phyloP scores from a whole-genome alignment of 2,888 invertebrate species.

The Cantharis rufa region DNA sequence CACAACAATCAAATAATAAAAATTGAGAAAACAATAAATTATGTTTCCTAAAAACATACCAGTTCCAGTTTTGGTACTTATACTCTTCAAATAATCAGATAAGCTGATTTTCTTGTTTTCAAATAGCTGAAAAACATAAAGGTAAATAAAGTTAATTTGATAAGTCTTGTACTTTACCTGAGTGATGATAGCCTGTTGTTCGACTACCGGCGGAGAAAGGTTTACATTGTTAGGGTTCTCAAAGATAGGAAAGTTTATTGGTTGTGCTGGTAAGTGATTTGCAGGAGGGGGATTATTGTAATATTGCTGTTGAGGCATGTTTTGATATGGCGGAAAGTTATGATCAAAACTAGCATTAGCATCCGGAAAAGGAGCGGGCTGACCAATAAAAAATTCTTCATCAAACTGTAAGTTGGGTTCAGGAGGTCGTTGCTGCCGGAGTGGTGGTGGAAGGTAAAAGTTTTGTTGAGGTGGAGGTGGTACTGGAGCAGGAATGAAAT shows the following conservation, averaged over 20 bases:
- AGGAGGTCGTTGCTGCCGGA: constrained; percentile 1
- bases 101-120: constrained; percentile 53
- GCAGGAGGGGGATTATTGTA: not conserved
- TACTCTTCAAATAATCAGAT: constrained; percentile 50
- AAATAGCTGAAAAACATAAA: constrained; percentile 48
- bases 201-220: not conserved
- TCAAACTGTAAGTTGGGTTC: constrained; percentile 40
- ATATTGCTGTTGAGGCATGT: not conserved
- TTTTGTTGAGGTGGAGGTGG: constrained; percentile 34
- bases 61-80: constrained; percentile 49
- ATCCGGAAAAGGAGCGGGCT: constrained; percentile 11
- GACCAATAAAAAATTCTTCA: constrained; percentile 49
- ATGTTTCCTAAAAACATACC: constrained; percentile 41
- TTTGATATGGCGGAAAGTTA: not conserved
- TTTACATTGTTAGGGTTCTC: not conserved
- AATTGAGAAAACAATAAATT: not conserved
- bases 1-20: not conserved
- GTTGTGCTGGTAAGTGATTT: not conserved
- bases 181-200: not conserved
- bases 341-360: not conserved
- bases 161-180: not conserved
- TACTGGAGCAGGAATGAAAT: constrained; percentile 34
- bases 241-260: not conserved
- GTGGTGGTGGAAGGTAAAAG: constrained; percentile 4
- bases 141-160: not conserved